phyloP scores from a whole-genome alignment of 2,113 vertebrate species.

The Phoxinus phoxinus region DNA sequence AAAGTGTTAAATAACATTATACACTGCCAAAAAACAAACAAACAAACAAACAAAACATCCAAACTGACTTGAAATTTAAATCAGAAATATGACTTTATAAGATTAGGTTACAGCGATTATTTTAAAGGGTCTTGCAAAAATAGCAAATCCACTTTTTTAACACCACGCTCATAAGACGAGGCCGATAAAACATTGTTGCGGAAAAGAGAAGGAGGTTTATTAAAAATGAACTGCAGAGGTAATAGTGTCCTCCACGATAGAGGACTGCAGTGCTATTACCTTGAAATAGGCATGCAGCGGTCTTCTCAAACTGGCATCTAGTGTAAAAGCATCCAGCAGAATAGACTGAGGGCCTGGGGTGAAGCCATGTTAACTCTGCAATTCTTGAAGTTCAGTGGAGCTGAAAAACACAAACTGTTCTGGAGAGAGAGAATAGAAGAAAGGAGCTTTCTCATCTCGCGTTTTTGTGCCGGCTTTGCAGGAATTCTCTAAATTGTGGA shows the following conservation, averaged over 20 bases:
- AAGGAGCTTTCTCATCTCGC: conserved; percentile 50
- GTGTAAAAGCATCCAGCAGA: conserved; percentile 58
- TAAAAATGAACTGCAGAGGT: not conserved
- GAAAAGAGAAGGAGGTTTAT: not conserved
- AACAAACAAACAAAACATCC: not conserved
- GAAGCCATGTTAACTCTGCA: conserved; percentile 61
- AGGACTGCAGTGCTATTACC: conserved; percentile 61
- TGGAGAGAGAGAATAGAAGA: conserved; percentile 54
- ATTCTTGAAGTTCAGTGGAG: conserved; percentile 67
- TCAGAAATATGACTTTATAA: not conserved
- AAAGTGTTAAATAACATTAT: no score
- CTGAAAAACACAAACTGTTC: conserved; percentile 65
- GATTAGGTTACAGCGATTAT: not conserved
- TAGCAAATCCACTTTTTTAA: not conserved
- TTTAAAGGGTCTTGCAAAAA: not conserved
- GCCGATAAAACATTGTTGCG: not conserved
- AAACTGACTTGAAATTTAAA: not conserved
- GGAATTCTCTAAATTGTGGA: conserved; percentile 69
- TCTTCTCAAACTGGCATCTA: conserved; percentile 55
- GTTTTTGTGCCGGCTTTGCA: conserved; percentile 63
- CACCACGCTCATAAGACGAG: not conserved
- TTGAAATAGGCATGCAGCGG: conserved; percentile 56
- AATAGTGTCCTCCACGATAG: conserved; percentile 29
- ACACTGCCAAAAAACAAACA: not conserved
- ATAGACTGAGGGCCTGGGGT: conserved; percentile 57